Conservation (phyloP, 2,113 vertebrate species). For the Vidua chalybeata region DNA sequence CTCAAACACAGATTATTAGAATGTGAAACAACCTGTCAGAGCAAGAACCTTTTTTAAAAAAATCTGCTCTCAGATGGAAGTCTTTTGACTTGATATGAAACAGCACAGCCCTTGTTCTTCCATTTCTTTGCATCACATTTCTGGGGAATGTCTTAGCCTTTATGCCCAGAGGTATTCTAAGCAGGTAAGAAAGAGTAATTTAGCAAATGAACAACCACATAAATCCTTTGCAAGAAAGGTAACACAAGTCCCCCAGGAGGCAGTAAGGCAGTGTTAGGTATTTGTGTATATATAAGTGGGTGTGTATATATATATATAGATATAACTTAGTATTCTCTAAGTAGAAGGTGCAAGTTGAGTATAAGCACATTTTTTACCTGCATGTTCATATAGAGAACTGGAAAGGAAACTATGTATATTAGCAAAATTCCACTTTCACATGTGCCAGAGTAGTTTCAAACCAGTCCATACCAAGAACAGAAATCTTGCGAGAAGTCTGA, state of each 20-base stretch:
- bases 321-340: not conserved
- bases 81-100: not conserved
- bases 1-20: not conserved
- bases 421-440: not conserved
- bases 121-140: not conserved
- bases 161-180: not conserved
- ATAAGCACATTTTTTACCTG: not conserved
- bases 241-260: not conserved
- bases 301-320: no score
- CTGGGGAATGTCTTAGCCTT: not conserved
- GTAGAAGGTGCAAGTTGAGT: not conserved
- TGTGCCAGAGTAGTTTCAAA: not conserved
- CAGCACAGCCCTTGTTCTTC: not conserved
- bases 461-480: conserved; percentile 85
- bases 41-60: not conserved
- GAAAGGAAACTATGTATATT: not conserved
- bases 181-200: not conserved
- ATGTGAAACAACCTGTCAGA: not conserved
- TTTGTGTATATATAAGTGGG: not conserved
- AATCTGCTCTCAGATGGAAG: not conserved
- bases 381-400: not conserved
- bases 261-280: not conserved
- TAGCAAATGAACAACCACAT: not conserved
- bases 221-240: not conserved
- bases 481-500: conserved; percentile 96